Evolutionary conservation across 1,140 invertebrate genomes (phyloP), one percentile per base, ranked within the genome.

Genomic region (Radopholus similis): DNA sequence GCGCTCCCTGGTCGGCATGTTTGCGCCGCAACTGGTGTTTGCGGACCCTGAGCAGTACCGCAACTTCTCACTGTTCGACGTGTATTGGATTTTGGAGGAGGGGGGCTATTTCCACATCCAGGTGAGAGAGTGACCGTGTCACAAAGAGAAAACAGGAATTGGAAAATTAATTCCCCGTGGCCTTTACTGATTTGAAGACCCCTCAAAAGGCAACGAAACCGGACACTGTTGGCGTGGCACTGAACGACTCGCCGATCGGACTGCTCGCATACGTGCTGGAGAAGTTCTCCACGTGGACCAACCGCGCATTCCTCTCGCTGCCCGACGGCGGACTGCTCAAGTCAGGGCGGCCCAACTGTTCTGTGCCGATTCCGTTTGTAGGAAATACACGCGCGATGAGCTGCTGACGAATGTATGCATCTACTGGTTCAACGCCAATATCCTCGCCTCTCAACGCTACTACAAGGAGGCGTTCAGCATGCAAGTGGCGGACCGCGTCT

Each of bases 391-490:
- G 5, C 82, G 89, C 53, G 89, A 91, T 55, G 89, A 91, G 71
- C 82, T 94, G 3, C 83, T 95, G 3, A 92, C 93, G 69, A 92
- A 92, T 77, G 78, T 94, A 0, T 93, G 92, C 90, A 82, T 93
- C 32, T 95, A 93, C 82, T 95, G 90, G 88, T 66, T 73, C n/a
- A 77, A 82, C 37, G 68, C 63, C 44, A 77, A 75, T 49, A 74
- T 74, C 40, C 23, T 74, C n/a, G 21, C 23, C 23, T 68, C 73
- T 0, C 59, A 64, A 28, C 66, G 72, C 11, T 74, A 58, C 38
- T 74, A 74, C 30, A 76, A 75, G 13, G 72, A 74, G 51, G 37
- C 21, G 18, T 71, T 72, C 28, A n/a, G n/a, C 26, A n/a, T n/a
- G n/a, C n/a, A n/a, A n/a, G n/a, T n/a, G n/a, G n/a, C n/a, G n/a